Percentiles rank a stretch among this genome's conserved stretches.
These are phyloP conservation scores for Ephydatia muelleri DNA, from an alignment of 37 sponge, comb jelly and placozoan genomes.

Conservation along the genomic window DNA sequence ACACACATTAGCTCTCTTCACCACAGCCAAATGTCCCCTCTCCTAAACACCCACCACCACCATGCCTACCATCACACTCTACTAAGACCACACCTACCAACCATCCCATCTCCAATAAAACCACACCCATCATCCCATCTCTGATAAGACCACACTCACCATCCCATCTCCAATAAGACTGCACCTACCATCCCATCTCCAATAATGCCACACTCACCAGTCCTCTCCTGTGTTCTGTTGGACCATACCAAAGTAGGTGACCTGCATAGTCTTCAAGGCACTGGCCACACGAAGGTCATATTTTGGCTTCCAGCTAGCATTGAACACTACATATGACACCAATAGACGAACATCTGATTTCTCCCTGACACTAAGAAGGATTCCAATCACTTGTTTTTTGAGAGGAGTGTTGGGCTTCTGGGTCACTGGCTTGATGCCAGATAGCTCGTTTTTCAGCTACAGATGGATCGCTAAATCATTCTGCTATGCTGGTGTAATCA, in stretches of 20 bases:
- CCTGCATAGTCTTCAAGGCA: conserved; percentile 68
- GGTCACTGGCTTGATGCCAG: conserved; percentile 23
- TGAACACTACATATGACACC: conserved; percentile 77
- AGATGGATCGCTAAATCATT: neutral
- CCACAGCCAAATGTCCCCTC: neutral
- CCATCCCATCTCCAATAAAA: too few species aligned
- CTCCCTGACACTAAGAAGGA: conserved; percentile 70
- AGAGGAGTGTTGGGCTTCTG: conserved; percentile 21
- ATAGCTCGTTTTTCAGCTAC: conserved; percentile 26
- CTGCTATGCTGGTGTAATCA: too few species aligned
- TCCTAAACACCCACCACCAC: neutral
- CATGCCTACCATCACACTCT: neutral
- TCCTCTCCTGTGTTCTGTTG: conserved; percentile 91
- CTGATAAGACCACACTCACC: too few species aligned
- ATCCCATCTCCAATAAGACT: too few species aligned
- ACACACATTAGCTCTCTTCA: neutral
- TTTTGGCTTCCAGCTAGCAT: conserved; percentile 91
- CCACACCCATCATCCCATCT: too few species aligned
- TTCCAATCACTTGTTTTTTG: conserved; percentile 66
- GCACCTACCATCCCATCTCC: too few species aligned
- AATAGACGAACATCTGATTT: conserved; percentile 57
- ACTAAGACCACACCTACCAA: too few species aligned
- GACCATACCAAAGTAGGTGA: conserved; percentile 89
- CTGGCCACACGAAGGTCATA: conserved; percentile 88
- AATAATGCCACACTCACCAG: conserved; percentile 77